Base-by-base conservation (phyloP, 2,113 vertebrate genomes). In the Columba janthina region DNA sequence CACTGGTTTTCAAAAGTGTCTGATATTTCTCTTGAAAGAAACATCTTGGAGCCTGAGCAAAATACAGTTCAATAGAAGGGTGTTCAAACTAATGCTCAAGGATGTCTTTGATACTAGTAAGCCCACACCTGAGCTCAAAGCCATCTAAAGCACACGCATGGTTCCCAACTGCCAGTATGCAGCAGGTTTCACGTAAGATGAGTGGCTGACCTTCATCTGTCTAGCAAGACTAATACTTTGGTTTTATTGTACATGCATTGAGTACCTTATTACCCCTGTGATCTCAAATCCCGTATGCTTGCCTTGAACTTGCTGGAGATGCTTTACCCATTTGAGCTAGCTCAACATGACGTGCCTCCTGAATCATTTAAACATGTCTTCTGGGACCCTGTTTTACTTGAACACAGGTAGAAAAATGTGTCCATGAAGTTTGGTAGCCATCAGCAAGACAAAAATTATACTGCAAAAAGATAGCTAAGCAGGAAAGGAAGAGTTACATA, bases 91-190 rank as follows among this genome's bases (percentile, higher is more conserved):
- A 58, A 4, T 3, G 12, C 15, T 3, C 12, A 31, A 53, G 12
- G 7, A 44, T 65, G 12, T 74, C 34, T 89, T 78, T 58, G 51
- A 29, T 58, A 16, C 0, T 50, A n/a, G 1, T 54, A 42, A 40
- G 31, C 16, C 16, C 50, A 65, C 2, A 40, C 15, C 11, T 17
- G 6, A 9, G 10, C 32, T 87, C n/a, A 84, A 70, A 89, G 36
- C 25, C 20, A 19, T 17, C 58, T 46, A 32, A 58, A 74, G 36
- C 2, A n/a, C 15, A 44, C 14, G 8, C 11, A 34, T 22, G 4
- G 7, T 9, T 89, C 32, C 29, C 34, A 75, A 0, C 11, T 70
- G 40, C 58, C 40, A 64, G 29, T 5, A 38, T 0, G 0, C 5
- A 42, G 21, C 32, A 51, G 25, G 4, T 62, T 70, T 85, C 34